A percentile compares a stretch with the other conserved stretches of the same genome.
Conservation (phyloP, 2,797 vertebrate species). For the Margarornis squamiger region DNA sequence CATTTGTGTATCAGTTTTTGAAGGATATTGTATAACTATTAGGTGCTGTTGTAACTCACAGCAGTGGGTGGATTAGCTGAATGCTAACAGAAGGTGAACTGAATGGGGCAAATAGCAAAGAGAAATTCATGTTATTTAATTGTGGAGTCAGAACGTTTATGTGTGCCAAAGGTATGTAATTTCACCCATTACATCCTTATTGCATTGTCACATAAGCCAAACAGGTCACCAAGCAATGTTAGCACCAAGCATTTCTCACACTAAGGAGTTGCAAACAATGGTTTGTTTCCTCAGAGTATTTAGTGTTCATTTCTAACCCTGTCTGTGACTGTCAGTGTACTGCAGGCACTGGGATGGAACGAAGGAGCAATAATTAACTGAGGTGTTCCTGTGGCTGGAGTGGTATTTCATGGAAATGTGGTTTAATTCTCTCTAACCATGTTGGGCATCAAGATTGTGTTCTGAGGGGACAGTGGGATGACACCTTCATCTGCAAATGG, state of each 20-base stretch:
- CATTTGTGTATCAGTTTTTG: too few relatives aligned
- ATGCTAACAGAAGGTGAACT: neutral
- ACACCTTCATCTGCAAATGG: neutral
- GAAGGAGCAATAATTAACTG: neutral
- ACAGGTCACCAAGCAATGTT: neutral
- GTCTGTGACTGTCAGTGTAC: neutral
- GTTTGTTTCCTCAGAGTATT: neutral
- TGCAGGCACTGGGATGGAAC: accelerated
- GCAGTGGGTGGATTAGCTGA: neutral
- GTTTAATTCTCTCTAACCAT: neutral
- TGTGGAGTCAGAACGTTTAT: neutral
- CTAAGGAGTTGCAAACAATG: accelerated
- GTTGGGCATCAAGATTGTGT: neutral
- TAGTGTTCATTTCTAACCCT: neutral
- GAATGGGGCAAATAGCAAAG: neutral
- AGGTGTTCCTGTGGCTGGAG: neutral
- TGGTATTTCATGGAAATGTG: neutral
- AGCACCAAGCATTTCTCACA: neutral
- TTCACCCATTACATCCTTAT: neutral
- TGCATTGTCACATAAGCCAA: neutral
- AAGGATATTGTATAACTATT: neutral
- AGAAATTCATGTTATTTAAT: neutral
- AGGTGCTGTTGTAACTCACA: neutral
- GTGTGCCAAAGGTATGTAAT: neutral
- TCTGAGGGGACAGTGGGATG: neutral